These are phyloP conservation scores for Lasaia peninsularis DNA, from an alignment of 1,140 invertebrate genomes.

Conservation along the genomic window DNA sequence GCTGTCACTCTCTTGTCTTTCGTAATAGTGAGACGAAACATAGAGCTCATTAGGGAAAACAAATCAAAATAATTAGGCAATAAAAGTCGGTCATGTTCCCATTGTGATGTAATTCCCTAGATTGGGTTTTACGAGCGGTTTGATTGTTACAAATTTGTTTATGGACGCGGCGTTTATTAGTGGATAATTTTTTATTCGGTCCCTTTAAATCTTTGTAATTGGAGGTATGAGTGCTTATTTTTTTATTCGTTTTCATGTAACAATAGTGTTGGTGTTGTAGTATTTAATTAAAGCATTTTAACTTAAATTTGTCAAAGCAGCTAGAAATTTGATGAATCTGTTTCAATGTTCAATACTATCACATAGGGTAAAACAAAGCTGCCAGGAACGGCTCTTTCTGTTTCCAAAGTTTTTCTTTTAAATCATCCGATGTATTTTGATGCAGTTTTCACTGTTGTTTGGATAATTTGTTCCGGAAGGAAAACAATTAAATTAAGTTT, in stretches of 20 bases:
- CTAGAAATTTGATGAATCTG: too few relatives aligned
- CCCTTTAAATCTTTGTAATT: slow-evolving; percentile 13
- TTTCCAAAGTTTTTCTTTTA: too few relatives aligned
- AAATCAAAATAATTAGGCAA: slow-evolving; percentile 66
- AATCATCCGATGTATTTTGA: too few relatives aligned
- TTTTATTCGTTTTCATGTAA: background rate
- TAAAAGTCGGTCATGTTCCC: slow-evolving; percentile 49
- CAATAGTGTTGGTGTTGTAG: background rate
- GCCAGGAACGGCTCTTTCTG: too few relatives aligned
- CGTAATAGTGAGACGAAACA: slow-evolving; percentile 39
- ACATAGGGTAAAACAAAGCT: too few relatives aligned
- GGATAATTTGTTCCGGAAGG: too few relatives aligned
- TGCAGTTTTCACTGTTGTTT: too few relatives aligned
- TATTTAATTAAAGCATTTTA: background rate
- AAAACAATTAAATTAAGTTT: too few relatives aligned
- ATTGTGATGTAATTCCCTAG: slow-evolving; percentile 50
- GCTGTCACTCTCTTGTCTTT: background rate
- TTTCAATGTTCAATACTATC: too few relatives aligned
- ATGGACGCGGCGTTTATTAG: slow-evolving; percentile 30
- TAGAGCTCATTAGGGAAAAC: slow-evolving; percentile 58
- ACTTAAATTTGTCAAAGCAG: too few relatives aligned
- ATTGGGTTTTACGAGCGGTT: slow-evolving; percentile 46
- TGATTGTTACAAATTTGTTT: slow-evolving; percentile 66
- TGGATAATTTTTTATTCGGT: slow-evolving; percentile 16
- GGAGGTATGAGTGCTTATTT: slow-evolving; percentile 1